Evolutionary conservation across 2,888 invertebrate genomes (phyloP), one percentile per base, ranked within the genome.

Genomic region (Scotopteryx bipunctaria): DNA sequence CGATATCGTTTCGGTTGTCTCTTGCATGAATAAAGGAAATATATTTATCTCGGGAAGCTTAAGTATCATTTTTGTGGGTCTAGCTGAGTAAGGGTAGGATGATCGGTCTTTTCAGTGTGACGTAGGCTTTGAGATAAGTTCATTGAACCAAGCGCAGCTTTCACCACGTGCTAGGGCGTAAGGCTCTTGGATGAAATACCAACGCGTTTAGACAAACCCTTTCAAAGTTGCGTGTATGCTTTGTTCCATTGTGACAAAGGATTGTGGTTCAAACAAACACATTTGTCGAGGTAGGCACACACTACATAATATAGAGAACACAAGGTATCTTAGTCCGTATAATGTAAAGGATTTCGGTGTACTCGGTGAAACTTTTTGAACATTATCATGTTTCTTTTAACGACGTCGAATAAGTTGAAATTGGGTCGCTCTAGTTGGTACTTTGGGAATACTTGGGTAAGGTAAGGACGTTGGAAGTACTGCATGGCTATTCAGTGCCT

Each of bases 81-180:
- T 40, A 38, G 42, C 27, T 44, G 53, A 35, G 40, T 23, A 44
- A 41, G 38, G 40, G 43, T 25, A 32, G 40, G 35, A 29, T 44
- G 42, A 35, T 40, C 44, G 54, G 35, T 35, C 23, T 44, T 48
- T 49, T 9, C 33, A 48, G 38, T 48, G 44, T 48, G 44, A 48
- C 54, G 54, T 19, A 48, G 48, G 43, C 48, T 44, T 54, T 53
- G 33, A 37, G 33, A 37, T 42, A 33, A 48, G 54, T 54, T 54
- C 54, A 48, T 48, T 48, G 54, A 53, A 47, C 53, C 43, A 35
- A 50, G 35, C 43, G 25, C 21, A 16, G 46, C 46, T 43, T 37
- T 21, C 35, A 36, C 29, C 48, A 44, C 54, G 43, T 40, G 48
- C 11, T 33, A 32, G 31, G 29, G 37, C 36, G 42, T 31, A 46